These are phyloP conservation scores for Cynoglossus semilaevis DNA, from an alignment of 2,113 vertebrate species.

Conservation along the genomic window DNA sequence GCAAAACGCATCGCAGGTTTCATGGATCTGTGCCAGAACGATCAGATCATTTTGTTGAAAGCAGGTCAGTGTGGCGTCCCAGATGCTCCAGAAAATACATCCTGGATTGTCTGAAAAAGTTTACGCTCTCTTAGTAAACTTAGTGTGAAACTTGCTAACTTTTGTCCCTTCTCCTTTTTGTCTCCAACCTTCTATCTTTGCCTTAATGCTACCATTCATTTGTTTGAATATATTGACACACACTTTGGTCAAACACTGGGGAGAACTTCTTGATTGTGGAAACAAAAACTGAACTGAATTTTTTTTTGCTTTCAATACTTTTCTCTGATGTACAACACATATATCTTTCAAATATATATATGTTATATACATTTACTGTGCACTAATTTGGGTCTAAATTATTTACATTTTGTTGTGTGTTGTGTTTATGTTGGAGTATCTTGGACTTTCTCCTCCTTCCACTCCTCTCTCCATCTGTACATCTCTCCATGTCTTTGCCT, in stretches of 20 bases:
- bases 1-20: slow-evolving; percentile 87
- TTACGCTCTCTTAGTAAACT: slow-evolving; percentile 3
- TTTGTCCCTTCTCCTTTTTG: slow-evolving; percentile 56
- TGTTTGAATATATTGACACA: slow-evolving; percentile 27
- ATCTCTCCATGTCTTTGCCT: slow-evolving; percentile 49
- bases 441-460: slow-evolving; percentile 20
- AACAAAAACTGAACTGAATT: too few relatives aligned
- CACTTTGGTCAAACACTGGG: slow-evolving; percentile 12
- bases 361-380: too few relatives aligned
- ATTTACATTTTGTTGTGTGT: slow-evolving; percentile 53
- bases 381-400: slow-evolving; percentile 59
- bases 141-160: slow-evolving; percentile 57
- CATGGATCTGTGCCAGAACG: slow-evolving; percentile 90
- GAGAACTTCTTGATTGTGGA: slow-evolving; percentile 14
- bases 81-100: background rate
- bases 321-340: too few relatives aligned
- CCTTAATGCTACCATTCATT: slow-evolving; percentile 18
- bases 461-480: slow-evolving; percentile 25
- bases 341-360: too few relatives aligned
- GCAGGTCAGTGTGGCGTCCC: slow-evolving; percentile 76
- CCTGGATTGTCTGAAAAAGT: background rate
- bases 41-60: slow-evolving; percentile 90
- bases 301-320: too few relatives aligned
- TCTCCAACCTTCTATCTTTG: slow-evolving; percentile 65
- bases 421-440: slow-evolving; percentile 63